These are phyloP conservation scores for Electrona antarctica DNA, from an alignment of 2,113 vertebrate species.

Conservation along the genomic window DNA sequence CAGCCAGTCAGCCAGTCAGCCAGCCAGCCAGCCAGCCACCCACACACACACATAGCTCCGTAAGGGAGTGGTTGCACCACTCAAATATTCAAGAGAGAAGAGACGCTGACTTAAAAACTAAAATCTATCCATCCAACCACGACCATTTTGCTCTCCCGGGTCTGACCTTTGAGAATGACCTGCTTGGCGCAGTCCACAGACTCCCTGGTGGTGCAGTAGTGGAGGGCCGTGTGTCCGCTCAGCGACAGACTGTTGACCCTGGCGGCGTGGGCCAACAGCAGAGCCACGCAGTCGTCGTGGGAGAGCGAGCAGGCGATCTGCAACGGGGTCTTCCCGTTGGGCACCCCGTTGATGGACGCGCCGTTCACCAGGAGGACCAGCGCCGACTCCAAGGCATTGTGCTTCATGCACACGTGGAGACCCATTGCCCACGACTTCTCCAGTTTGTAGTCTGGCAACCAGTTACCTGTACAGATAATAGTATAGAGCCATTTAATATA, in stretches of 20 bases:
- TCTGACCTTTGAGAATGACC: conserved; percentile 86
- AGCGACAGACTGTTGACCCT: conserved; percentile 87
- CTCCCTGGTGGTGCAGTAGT: conserved; percentile 85
- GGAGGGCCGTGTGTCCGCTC: conserved; percentile 88
- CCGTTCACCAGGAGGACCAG: conserved; percentile 85
- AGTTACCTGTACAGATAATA: conserved; percentile 83
- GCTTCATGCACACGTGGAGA: conserved; percentile 90
- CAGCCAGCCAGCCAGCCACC: too few species aligned
- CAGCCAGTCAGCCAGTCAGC: too few species aligned
- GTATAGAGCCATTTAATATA: too few species aligned
- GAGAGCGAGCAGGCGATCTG: conserved; percentile 89
- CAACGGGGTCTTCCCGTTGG: conserved; percentile 95
- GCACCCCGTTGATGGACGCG: conserved; percentile 87
- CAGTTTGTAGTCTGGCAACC: conserved; percentile 93
- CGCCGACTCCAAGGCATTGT: conserved; percentile 87
- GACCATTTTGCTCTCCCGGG: too few species aligned
- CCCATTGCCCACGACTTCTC: conserved; percentile 94
- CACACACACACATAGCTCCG: too few species aligned
- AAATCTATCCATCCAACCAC: too few species aligned
- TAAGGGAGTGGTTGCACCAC: too few species aligned
- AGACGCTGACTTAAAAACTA: too few species aligned
- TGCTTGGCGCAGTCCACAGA: conserved; percentile 89
- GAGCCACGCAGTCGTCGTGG: conserved; percentile 83
- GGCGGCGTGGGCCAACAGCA: conserved; percentile 86
- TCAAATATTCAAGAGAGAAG: too few species aligned